Base-by-base conservation (phyloP, 2,113 vertebrate genomes). In the Myocastor coypus region DNA sequence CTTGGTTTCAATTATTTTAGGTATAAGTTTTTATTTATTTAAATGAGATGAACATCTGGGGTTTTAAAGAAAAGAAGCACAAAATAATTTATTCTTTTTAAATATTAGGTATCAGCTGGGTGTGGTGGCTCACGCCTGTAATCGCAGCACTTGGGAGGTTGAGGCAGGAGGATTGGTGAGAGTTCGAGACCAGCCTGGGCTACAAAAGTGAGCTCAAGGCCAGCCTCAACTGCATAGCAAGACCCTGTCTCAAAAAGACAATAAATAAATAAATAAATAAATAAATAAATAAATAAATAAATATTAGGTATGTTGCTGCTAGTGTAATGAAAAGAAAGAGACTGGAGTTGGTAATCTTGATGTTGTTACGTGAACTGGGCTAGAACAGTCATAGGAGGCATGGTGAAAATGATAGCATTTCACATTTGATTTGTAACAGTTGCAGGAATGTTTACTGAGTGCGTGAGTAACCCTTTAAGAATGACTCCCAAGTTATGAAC, bases 1-100 rank as follows among this genome's bases (percentile, higher is more conserved):
- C 2, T 1, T 82, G 3, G 37, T 40, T 93, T 96, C 80, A 89
- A 26, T 95, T 92, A 66, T 94, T 34, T 78, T 85, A 37, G 28
- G 12, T 19, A 28, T 87, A 69, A 75, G 11, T 94, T 84, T 83
- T 77, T 57, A 26, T 32, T 83, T 28, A 83, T 69, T 40, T 66
- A 69, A 92, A 81, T 75, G 24, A 69, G 32, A 55, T 69, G 92
- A 94, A 26, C 3, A 52, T 26, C 59, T 13, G 19, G 82, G 37
- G 22, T 30, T 86, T 92, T 93, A 61, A 34, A 93, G 24, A 59
- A 85, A 89, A 93, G 20, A 42, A 32, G 13, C 12, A 89, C 30
- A 81, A 68, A 80, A 52, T 80, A 89, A 69, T 57, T 81, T 81
- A n/a, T n/a, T n/a, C n/a, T n/a, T n/a, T n/a, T n/a, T n/a, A n/a